phyloP scores from a whole-genome alignment of 2,113 vertebrate species.

The Solenodon paradoxus region DNA sequence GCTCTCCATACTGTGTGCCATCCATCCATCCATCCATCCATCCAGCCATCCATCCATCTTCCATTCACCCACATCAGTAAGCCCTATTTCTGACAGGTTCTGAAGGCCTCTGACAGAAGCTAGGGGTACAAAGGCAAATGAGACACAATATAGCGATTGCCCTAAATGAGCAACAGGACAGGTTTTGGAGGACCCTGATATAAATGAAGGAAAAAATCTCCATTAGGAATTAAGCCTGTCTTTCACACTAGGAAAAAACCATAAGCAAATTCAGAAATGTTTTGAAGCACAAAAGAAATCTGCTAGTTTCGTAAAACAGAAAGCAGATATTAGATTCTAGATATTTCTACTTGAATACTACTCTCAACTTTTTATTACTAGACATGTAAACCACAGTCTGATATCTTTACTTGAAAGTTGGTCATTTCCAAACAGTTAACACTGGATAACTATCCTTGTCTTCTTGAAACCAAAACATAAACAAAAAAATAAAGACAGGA shows the following conservation, averaged over 20 bases:
- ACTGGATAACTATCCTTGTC: neutral
- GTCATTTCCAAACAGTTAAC: constrained; percentile 20
- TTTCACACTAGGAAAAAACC: neutral
- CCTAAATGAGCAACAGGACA: neutral
- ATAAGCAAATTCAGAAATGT: neutral
- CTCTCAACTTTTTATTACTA: neutral
- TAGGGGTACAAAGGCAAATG: neutral
- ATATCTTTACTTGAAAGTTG: constrained; percentile 36
- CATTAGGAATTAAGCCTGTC: neutral
- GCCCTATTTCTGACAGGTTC: neutral
- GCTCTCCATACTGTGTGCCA: neutral
- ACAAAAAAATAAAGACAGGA: neutral
- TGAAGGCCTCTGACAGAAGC: neutral
- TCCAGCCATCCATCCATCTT: neutral
- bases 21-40: neutral
- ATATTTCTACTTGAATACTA: constrained; percentile 4
- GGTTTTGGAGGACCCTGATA: neutral
- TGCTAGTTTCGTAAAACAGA: constrained; percentile 35
- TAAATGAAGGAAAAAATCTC: constrained; percentile 26
- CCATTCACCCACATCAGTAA: neutral
- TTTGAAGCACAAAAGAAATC: neutral
- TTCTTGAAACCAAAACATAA: constrained; percentile 41
- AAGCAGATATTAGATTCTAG: neutral
- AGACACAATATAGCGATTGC: neutral
- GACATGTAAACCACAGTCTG: neutral